Evolutionary conservation across 1,140 invertebrate species (phyloP).

Genomic region (Radopholus similis): DNA sequence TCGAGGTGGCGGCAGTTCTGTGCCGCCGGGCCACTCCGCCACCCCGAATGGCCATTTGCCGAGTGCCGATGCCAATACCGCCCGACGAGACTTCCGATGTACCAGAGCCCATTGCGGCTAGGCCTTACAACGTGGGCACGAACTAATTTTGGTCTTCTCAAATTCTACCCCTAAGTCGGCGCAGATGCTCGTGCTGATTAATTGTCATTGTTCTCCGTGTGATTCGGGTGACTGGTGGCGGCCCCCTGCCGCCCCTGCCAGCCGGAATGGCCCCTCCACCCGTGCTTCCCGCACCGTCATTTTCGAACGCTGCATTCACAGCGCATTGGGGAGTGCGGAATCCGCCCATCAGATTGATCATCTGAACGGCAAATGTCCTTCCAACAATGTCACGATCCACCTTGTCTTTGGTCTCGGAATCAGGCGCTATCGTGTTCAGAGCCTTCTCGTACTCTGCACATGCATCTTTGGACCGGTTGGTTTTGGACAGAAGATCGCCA

Average conservation of each 20-base stretch:
- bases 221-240: constrained; percentile 1
- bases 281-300: not conserved
- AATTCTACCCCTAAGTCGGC: not conserved
- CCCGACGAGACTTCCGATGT: too few relatives aligned
- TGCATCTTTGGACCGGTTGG: constrained; percentile 7
- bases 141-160: not conserved
- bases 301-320: constrained; percentile 1
- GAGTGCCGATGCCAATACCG: not conserved
- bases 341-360: constrained; percentile 12
- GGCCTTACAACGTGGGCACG: too few relatives aligned
- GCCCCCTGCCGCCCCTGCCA: too few relatives aligned
- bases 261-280: too few relatives aligned
- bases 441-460: not conserved
- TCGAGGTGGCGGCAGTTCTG: not conserved
- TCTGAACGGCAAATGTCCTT: not conserved
- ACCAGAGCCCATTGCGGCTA: too few relatives aligned
- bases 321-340: constrained; percentile 3
- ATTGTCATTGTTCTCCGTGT: not conserved
- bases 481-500: constrained; percentile 11
- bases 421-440: not conserved
- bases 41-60: not conserved
- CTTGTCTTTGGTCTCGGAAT: constrained; percentile 2
- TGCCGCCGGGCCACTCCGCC: not conserved
- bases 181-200: constrained; percentile 2
- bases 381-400: not conserved